Base-by-base conservation (phyloP, 2,113 vertebrate genomes). In the Pomatorhinus ruficollis region DNA sequence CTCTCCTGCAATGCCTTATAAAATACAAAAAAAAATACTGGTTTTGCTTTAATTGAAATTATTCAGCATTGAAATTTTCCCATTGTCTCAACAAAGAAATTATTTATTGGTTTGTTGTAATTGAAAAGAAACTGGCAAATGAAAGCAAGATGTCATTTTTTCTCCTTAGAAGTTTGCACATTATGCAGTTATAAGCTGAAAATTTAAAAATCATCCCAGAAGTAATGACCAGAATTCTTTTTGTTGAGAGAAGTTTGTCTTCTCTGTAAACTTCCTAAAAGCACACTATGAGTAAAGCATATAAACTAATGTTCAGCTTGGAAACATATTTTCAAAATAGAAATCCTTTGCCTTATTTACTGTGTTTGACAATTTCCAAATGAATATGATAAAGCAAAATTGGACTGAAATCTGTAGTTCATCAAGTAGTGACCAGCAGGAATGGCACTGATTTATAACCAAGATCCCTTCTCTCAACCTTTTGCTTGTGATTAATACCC, bases 401-500 rank as follows among this genome's bases (percentile, higher is more conserved):
- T 86, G 28, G 47, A 86, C 74, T 88, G 1, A 60, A 81, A 83
- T 81, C 40, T 68, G 49, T 60, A 80, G 50, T 27, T 87, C 68
- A 75, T 83, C 12, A 75, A 40, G 44, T 37, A 91, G 63, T 60
- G 84, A 88, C 75, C 79, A 78, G 47, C 14, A 88, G 56, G 25
- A 82, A 39, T 64, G 35, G 22, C 15, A 11, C 40, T 78, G 71
- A 86, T 96, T 80, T 95, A 79, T 44, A 83, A 33, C 47, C 37
- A 23, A 54, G 40, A 72, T 94, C 17, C 47, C 87, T 91, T 92
- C 60, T 88, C 65, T 27, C 33, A 84, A 15, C 57, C 54, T 89
- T 96, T 70, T 80, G 10, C 81, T 56, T 88, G 59, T 93, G 93
- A 94, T 94, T 95, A 96, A 93, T 92, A 71, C 49, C 22, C 85